These are phyloP conservation scores for Microtus richardsoni DNA, from an alignment of 2,113 vertebrate genomes.

Conservation along the genomic window DNA sequence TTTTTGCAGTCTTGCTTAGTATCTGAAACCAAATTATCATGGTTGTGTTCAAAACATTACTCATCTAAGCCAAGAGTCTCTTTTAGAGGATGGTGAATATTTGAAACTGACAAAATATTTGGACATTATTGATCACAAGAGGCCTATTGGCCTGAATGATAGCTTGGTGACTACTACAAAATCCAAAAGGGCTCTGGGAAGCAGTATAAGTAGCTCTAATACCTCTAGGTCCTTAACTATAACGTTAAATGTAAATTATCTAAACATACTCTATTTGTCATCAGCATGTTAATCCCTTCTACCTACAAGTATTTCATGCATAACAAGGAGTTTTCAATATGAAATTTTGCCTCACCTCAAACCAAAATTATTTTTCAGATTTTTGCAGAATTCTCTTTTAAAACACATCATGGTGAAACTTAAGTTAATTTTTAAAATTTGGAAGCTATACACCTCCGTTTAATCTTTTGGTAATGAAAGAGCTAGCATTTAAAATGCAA, in stretches of 20 bases:
- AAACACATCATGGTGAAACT: conserved; percentile 25
- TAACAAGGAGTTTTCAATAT: not conserved
- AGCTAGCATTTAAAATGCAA: conserved; percentile 47
- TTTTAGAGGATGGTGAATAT: conserved; percentile 42
- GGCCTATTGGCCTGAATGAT: not conserved
- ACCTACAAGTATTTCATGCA: not conserved
- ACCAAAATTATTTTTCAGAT: not conserved
- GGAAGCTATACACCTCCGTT: not conserved
- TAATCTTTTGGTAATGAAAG: not conserved
- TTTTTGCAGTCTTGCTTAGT: conserved; percentile 30
- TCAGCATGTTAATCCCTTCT: not conserved
- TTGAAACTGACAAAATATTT: conserved; percentile 52
- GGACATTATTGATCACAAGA: conserved; percentile 24
- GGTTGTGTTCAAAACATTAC: conserved; percentile 48
- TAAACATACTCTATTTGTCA: not conserved
- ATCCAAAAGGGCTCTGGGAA: not conserved
- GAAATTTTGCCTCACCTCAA: not conserved
- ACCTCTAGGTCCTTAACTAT: not conserved
- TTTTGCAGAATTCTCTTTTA: not conserved
- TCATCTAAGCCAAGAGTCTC: not conserved
- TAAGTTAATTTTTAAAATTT: conserved; percentile 32
- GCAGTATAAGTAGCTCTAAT: not conserved
- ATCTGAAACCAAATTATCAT: conserved; percentile 30
- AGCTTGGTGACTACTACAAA: not conserved
- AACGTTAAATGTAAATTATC: not conserved